Evolutionary conservation across 2,888 invertebrate species (phyloP).

Genomic region (Dasysyrphus tricinctus): DNA sequence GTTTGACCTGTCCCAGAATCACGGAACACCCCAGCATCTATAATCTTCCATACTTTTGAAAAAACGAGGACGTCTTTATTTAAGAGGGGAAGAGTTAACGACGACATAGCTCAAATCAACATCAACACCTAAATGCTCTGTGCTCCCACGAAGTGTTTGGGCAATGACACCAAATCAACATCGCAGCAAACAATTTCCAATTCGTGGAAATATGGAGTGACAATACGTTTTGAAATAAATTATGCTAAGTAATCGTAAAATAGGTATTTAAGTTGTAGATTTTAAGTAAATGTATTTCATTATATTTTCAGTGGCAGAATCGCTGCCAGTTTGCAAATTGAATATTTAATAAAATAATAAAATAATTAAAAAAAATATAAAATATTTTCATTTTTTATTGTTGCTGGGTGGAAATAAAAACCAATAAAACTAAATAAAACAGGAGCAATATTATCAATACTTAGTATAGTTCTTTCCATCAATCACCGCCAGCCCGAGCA

Average conservation of each 20-base stretch:
- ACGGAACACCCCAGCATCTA: not conserved
- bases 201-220: not conserved
- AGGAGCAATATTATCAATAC: no score
- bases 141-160: not conserved
- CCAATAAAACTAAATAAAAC: no score
- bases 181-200: not conserved
- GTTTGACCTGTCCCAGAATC: not conserved
- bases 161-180: not conserved
- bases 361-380: not conserved
- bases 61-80: no score
- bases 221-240: not conserved
- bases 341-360: no score
- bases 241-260: not conserved
- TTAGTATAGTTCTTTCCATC: no score
- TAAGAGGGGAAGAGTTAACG: no score
- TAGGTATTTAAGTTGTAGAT: no score
- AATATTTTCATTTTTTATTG: not conserved
- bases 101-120: no score
- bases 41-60: no score
- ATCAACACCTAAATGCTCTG: no score
- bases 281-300: not conserved
- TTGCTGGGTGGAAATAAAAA: no score
- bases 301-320: not conserved
- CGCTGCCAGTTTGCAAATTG: not conserved
- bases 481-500: no score